phyloP scores from a whole-genome alignment of 2,113 vertebrate species.

The Alosa alosa region DNA sequence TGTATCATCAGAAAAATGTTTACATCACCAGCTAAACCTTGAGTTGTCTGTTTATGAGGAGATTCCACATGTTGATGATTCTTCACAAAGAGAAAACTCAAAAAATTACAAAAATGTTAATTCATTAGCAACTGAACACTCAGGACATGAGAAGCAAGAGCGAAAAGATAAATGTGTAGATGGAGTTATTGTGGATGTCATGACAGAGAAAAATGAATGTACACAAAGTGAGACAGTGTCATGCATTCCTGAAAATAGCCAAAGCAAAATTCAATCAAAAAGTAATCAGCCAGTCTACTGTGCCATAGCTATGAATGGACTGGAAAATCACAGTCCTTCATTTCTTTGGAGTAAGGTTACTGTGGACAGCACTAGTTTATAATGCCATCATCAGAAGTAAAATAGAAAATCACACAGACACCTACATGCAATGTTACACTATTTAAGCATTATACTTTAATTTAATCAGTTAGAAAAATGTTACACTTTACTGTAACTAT shows the following conservation, averaged over 20 bases:
- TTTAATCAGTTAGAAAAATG: no score
- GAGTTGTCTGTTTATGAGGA: conserved; percentile 43
- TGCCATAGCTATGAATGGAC: conserved; percentile 24
- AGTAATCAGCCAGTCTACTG: background rate
- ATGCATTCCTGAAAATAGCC: background rate
- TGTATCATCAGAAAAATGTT: conserved; percentile 11
- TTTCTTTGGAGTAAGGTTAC: conserved; percentile 36
- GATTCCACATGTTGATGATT: conserved; percentile 1
- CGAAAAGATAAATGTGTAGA: background rate
- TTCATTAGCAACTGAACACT: background rate
- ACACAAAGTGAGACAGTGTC: background rate
- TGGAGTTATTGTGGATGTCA: background rate
- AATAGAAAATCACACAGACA: no score
- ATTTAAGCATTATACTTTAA: no score
- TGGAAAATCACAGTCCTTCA: conserved; percentile 4
- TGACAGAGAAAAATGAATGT: conserved; percentile 24
- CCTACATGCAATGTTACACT: no score
- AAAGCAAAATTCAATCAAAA: background rate
- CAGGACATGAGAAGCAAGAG: background rate
- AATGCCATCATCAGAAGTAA: background rate
- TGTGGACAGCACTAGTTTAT: conserved; percentile 43
- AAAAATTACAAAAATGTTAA: background rate
- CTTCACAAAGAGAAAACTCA: background rate
- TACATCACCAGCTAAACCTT: conserved; percentile 13
- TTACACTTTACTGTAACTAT: background rate